Evolutionary conservation across 2,797 vertebrate genomes (phyloP).

Genomic region (Enteromius paludinosus): DNA sequence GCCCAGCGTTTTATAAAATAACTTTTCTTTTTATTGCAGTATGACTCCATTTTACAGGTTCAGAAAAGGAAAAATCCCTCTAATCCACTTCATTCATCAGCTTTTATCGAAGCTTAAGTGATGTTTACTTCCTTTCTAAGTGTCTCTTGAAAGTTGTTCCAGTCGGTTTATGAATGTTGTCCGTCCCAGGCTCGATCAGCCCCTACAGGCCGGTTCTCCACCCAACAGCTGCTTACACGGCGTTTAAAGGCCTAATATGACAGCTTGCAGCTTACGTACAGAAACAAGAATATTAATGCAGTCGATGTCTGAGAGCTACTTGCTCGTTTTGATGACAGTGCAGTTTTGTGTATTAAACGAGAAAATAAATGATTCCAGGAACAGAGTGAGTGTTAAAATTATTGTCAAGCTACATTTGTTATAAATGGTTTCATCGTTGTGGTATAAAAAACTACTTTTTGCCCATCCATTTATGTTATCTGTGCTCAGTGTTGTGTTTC

Average conservation of each 20-base stretch:
- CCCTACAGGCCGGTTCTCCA: constrained; percentile 38
- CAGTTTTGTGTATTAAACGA: not conserved
- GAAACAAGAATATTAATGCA: not conserved
- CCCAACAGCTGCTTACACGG: constrained; percentile 53
- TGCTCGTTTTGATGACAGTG: constrained; percentile 27
- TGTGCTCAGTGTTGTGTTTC: not conserved
- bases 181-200: constrained; percentile 38
- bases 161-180: constrained; percentile 39
- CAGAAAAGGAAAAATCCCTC: not conserved
- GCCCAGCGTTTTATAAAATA: too few relatives aligned
- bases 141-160: constrained; percentile 36
- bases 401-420: not conserved
- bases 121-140: constrained; percentile 42
- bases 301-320: not conserved
- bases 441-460: not conserved
- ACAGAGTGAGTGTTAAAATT: not conserved
- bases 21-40: too few relatives aligned
- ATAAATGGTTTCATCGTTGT: not conserved
- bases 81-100: not conserved
- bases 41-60: too few relatives aligned
- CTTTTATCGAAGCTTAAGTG: constrained; percentile 27
- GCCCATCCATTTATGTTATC: not conserved
- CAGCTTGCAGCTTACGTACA: constrained; percentile 22
- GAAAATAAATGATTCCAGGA: constrained; percentile 20
- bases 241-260: constrained; percentile 37